phyloP scores from a whole-genome alignment of 2,888 invertebrate species.

The Cataglyphis livida region DNA sequence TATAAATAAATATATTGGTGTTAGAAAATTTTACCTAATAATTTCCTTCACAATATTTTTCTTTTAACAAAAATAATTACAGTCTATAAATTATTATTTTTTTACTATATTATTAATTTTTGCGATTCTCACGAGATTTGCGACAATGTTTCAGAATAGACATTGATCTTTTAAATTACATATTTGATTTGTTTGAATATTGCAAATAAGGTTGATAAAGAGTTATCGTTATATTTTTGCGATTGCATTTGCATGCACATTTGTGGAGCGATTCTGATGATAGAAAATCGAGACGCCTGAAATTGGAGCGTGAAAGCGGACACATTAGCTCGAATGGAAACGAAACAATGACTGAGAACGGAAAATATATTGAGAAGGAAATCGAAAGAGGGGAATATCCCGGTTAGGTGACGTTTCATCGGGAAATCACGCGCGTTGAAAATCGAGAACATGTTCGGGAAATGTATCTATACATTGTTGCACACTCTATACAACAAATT shows the following conservation, averaged over 20 bases:
- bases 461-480: not conserved
- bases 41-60: not conserved
- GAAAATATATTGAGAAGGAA: constrained; percentile 34
- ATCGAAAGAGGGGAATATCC: constrained; percentile 30
- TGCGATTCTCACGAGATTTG: not conserved
- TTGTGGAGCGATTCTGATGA: not conserved
- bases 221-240: not conserved
- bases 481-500: constrained; percentile 12
- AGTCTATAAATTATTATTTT: not conserved
- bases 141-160: not conserved
- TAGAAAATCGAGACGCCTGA: not conserved
- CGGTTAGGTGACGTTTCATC: constrained; percentile 17
- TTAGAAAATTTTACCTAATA: not conserved
- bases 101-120: not conserved
- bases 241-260: not conserved
- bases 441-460: constrained; percentile 9
- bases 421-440: not conserved
- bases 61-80: not conserved
- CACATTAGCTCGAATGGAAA: constrained; percentile 17
- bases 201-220: not conserved
- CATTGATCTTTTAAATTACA: not conserved
- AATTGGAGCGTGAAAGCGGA: constrained; percentile 19
- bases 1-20: not conserved
- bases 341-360: constrained; percentile 19
- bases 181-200: not conserved